Percentiles rank a stretch among this genome's conserved stretches.
Evolutionary conservation across 2,797 vertebrate genomes (phyloP).

Genomic region (Schizopygopsis pylzovi): DNA sequence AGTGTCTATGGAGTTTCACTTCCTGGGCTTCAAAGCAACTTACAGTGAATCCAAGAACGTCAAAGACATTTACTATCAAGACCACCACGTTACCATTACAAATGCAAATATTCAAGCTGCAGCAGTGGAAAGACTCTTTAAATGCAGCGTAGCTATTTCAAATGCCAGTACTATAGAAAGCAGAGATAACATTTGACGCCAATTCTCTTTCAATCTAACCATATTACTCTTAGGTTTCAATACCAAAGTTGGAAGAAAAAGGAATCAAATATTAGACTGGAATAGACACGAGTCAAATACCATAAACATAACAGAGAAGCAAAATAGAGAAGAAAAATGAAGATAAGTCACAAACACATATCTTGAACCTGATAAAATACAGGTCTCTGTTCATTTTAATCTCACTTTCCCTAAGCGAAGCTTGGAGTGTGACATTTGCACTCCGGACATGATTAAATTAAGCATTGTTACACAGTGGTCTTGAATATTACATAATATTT

Average conservation of each 20-base stretch:
- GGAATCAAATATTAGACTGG: not conserved
- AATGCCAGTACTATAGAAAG: not conserved
- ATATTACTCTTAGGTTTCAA: not conserved
- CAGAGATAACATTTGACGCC: not conserved
- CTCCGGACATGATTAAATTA: slow-evolving; percentile 5
- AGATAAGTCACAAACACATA: not conserved
- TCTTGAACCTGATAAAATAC: slow-evolving; percentile 16
- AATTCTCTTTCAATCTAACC: not conserved
- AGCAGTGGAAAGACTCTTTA: not conserved
- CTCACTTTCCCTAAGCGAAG: slow-evolving; percentile 7
- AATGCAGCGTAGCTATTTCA: not conserved
- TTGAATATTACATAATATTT: slow-evolving; percentile 29
- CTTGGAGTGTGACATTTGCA: slow-evolving; percentile 24
- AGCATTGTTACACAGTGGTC: slow-evolving; percentile 14
- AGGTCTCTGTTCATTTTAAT: slow-evolving; percentile 14
- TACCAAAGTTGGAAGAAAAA: not conserved
- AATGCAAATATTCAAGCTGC: not conserved
- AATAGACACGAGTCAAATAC: not conserved
- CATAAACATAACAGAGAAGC: not conserved
- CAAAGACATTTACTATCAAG: not conserved
- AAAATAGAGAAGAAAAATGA: not conserved
- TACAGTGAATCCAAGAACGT: not conserved
- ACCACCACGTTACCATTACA: not conserved
- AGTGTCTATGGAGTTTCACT: not conserved
- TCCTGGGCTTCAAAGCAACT: not conserved